Evolutionary conservation across 2,113 vertebrate genomes (phyloP).

Genomic region (Ctenodactylus gundi): DNA sequence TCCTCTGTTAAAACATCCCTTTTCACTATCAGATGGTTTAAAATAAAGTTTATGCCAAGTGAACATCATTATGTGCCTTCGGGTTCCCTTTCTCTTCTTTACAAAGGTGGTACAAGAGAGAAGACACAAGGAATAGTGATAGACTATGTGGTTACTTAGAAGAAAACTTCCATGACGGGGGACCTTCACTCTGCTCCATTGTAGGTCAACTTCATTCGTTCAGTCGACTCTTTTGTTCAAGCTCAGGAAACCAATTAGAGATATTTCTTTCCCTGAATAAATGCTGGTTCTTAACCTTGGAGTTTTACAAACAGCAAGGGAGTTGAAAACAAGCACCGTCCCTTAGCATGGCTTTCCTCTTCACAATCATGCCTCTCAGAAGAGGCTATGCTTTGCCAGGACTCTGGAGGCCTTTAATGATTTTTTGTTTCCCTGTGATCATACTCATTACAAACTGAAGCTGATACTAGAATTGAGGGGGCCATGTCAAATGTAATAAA

Average conservation of each 20-base stretch:
- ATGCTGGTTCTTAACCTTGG: neutral
- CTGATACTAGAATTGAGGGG: neutral
- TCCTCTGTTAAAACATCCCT: slow-evolving; percentile 17
- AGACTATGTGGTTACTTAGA: neutral
- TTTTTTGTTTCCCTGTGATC: neutral
- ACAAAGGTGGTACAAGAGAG: neutral
- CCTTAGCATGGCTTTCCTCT: neutral
- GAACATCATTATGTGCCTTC: neutral
- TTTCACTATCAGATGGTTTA: neutral
- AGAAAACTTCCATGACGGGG: neutral
- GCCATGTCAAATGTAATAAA: neutral
- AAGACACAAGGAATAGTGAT: neutral
- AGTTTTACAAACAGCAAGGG: slow-evolving; percentile 9
- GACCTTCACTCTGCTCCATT: neutral
- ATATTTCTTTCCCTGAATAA: neutral
- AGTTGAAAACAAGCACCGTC: neutral
- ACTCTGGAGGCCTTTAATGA: neutral
- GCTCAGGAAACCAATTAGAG: neutral
- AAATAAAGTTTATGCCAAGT: neutral
- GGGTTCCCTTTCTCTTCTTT: neutral
- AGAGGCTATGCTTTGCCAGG: neutral
- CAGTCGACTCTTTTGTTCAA: neutral
- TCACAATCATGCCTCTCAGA: neutral
- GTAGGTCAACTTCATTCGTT: neutral
- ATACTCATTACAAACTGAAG: neutral